Evolutionary conservation across 1,140 invertebrate species (phyloP).

Genomic region (Papilio xuthus): DNA sequence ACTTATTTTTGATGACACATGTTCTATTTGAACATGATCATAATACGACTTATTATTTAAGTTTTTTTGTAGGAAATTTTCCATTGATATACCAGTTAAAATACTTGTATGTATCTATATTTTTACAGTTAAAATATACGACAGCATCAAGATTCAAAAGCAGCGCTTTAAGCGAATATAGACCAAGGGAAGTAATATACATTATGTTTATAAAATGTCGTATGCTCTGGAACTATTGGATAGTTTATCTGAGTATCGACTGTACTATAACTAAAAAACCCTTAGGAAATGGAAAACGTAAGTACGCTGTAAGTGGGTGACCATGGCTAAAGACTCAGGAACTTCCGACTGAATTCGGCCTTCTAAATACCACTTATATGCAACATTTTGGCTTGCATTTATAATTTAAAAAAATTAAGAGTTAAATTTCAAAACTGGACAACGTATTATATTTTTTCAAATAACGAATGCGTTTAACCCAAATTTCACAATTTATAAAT

Average conservation of each 20-base stretch:
- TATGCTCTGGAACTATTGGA: background rate
- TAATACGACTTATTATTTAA: background rate
- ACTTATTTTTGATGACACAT: background rate
- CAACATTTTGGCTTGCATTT: conserved; percentile 14
- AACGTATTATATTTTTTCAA: too few relatives aligned
- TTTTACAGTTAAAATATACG: too few relatives aligned
- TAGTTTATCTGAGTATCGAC: background rate
- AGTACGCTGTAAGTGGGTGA: conserved; percentile 29
- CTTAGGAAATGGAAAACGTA: conserved; percentile 31
- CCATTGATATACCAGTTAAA: background rate
- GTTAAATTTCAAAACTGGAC: background rate
- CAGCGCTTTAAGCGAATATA: background rate
- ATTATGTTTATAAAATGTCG: too few relatives aligned
- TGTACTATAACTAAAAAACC: conserved; percentile 5
- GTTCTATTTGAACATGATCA: background rate
- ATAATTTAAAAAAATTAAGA: background rate
- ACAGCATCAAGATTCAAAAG: background rate
- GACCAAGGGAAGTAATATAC: too few relatives aligned
- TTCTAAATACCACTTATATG: conserved; percentile 29
- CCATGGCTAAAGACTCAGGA: conserved; percentile 16
- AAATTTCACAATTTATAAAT: background rate
- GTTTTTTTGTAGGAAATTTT: too few relatives aligned
- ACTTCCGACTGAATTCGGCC: conserved; percentile 33
- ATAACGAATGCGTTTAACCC: background rate
- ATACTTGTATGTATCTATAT: too few relatives aligned